Conservation (phyloP, 1,140 invertebrate genomes). For the Ostrea denselamellosa region DNA sequence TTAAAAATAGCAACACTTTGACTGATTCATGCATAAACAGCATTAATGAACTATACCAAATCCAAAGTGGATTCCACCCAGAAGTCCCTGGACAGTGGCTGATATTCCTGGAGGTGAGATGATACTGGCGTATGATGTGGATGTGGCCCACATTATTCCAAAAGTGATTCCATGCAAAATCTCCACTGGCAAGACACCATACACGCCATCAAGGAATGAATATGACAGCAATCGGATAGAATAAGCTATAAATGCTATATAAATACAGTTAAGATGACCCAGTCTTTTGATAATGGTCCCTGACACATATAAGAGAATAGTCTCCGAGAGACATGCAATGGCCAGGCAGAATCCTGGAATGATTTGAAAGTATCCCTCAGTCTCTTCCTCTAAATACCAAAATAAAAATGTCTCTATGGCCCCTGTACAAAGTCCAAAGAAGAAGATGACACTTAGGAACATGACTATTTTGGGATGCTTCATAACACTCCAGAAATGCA, state of each 20-base stretch:
- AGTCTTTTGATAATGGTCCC: constrained; percentile 89
- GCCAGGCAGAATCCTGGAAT: constrained; percentile 89
- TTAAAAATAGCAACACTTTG: no score
- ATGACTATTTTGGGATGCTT: constrained; percentile 49
- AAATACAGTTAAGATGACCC: constrained; percentile 90
- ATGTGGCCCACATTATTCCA: constrained; percentile 92
- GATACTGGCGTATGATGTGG: constrained; percentile 92
- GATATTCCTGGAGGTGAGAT: constrained; percentile 91
- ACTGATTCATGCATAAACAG: no score
- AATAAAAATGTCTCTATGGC: constrained; percentile 94
- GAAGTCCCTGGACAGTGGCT: constrained; percentile 90
- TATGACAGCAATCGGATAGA: constrained; percentile 89
- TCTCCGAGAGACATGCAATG: constrained; percentile 91
- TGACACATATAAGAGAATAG: constrained; percentile 88
- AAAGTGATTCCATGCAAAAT: constrained; percentile 92
- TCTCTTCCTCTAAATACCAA: constrained; percentile 89
- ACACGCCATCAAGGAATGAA: constrained; percentile 87
- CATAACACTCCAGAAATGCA: constrained; percentile 61
- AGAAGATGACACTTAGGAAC: constrained; percentile 87
- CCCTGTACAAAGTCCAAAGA: constrained; percentile 90
- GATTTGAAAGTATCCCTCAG: constrained; percentile 84
- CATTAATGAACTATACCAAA: constrained; percentile 64
- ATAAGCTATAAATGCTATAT: constrained; percentile 87
- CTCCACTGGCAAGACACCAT: constrained; percentile 89
- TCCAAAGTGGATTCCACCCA: constrained; percentile 85